Base-by-base conservation (phyloP, 1,140 invertebrate genomes). In the Drosophila arawakana region DNA sequence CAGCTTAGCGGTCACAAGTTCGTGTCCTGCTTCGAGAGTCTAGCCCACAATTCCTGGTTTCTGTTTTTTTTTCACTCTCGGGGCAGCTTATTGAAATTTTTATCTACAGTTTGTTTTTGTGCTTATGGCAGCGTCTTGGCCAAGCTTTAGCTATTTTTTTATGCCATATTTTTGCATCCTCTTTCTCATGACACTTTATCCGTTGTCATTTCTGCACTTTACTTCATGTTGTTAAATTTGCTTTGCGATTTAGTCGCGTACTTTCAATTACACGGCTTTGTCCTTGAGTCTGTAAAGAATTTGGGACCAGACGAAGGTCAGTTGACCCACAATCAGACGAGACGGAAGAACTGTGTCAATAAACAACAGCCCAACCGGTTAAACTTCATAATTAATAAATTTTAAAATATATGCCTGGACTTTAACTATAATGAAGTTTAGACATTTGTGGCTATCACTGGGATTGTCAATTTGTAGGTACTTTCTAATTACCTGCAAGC, bases 81-180 rank as follows among this genome's bases (percentile, higher is more conserved):
- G 15, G 43, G 44, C 68, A 65, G 81, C 83, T 88, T 88, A 88
- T 88, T 88, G 83, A 89, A 88, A 77, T 88, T 88, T 83, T 73
- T 88, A 74, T 89, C 80, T 73, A 89, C 59, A 72, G 83, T 80
- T 88, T 86, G 83, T 55, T 61, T 74, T 88, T 83, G 68, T 76
- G 72, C 82, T 86, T 81, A 85, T 57, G 82, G 62, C 79, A 78
- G 60, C 54, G 71, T 85, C 73, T 76, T 34, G 41, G 69, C 49
- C 58, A 11, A 43, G 69, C 78, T 60, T 76, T 67, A 62, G 67
- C 70, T 73, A 80, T 89, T 83, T 89, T 80, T 88, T 80, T 71
- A 83, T 75, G 73, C 59, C 62, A 78, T 77, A 74, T 83, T 88
- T 81, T 68, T 11, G 37, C 37, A 10, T 54, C 46, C 65, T 78